Evolutionary conservation across 2,797 vertebrate species (phyloP), one percentile per base, ranked within the genome.

Genomic region (Gobio occitaniae): DNA sequence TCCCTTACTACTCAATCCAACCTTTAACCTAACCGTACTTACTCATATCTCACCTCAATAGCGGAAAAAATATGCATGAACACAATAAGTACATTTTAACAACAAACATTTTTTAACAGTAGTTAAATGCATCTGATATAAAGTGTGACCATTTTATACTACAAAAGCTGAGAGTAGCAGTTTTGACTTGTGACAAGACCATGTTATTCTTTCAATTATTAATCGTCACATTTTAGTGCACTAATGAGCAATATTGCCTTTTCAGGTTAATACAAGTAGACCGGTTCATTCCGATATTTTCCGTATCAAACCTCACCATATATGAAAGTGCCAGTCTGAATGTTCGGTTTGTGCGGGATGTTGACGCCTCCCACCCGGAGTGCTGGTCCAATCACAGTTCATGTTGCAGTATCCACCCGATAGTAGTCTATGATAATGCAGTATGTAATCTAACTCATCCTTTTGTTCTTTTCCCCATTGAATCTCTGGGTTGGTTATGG

Each of bases 321-420:
- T 78, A 76, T 70, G 38, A 79, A 56, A 82, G 48, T 44, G 48
- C 80, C 65, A 38, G 81, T 83, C 86, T 54, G 74, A 83, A 86
- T 85, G 59, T 84, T 76, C 38, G 48, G 79, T 65, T 86, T 41
- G 48, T 75, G 85, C 41, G 84, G 82, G 61, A 41, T 44, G 25
- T 71, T 61, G 66, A 72, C 48, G 36, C 54, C 72, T 81, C 66
- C 71, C 19, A 38, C 13, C 9, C 17, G 76, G 44, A 78, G 41
- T 52, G 70, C 86, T 87, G 78, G 56, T 63, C 84, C 68, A 82
- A 79, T 75, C 84, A 71, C 52, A 79, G 79, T 89, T 86, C 82
- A 21, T 76, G 4, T 87, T 88, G 84, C 84, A 90, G 89, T 86
- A 86, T 83, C 72, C 77, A 36, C 83, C 38, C 61, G 29, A n/a